These are phyloP conservation scores for Hiodon alosoides DNA, from an alignment of 2,113 vertebrate species.

Conservation along the genomic window DNA sequence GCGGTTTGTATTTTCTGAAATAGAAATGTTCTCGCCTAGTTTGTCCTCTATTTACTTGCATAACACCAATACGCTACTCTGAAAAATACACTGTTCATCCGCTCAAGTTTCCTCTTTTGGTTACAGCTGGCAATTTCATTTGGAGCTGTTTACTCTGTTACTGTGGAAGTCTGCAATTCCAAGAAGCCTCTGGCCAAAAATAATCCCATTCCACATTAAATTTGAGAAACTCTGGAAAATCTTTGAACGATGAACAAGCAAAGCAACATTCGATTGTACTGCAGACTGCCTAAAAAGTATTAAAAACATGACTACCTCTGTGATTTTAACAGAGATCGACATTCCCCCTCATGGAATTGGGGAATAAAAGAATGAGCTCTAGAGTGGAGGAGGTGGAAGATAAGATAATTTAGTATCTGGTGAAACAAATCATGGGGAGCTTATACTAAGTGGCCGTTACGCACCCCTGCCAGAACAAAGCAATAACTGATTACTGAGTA, in stretches of 20 bases:
- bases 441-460: too few relatives aligned
- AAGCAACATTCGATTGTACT: neutral
- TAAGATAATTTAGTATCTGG: too few relatives aligned
- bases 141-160: conserved; percentile 20
- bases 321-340: too few relatives aligned
- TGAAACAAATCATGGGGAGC: too few relatives aligned
- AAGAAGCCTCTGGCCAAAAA: conserved; percentile 25
- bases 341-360: too few relatives aligned
- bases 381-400: too few relatives aligned
- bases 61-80: neutral
- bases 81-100: conserved; percentile 19
- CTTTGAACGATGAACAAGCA: neutral
- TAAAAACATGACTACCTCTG: neutral
- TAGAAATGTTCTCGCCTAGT: too few relatives aligned
- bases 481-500: too few relatives aligned
- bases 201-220: conserved; percentile 3
- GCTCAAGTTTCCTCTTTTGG: conserved; percentile 9
- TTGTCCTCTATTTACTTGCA: too few relatives aligned
- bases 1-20: neutral
- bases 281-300: neutral
- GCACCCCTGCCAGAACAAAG: too few relatives aligned
- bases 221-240: neutral
- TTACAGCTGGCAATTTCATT: conserved; percentile 38
- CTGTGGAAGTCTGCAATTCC: neutral
- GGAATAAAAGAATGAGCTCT: too few relatives aligned